Evolutionary conservation across 2,888 invertebrate species (phyloP).

Genomic region (Pyrrhosoma nymphula): DNA sequence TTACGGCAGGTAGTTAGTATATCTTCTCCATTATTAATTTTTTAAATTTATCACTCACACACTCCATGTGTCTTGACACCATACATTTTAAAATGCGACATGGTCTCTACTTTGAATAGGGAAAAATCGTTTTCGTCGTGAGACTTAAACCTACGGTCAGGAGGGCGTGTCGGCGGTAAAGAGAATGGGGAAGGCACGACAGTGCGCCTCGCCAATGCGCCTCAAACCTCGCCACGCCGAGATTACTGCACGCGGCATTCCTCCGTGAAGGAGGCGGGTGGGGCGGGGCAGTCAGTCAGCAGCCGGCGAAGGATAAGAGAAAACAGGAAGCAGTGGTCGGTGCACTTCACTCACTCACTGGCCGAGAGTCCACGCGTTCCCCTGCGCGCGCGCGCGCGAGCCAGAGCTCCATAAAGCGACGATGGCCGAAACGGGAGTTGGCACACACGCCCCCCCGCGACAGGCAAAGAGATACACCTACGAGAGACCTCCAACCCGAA

Average conservation of each 20-base stretch:
- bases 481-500: background rate
- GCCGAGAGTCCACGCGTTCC: constrained; percentile 25
- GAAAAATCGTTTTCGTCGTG: no score
- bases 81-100: no score
- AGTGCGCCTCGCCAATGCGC: background rate
- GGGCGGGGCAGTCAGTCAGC: constrained; percentile 5
- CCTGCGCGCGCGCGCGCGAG: background rate
- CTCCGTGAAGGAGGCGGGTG: constrained; percentile 70
- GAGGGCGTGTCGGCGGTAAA: background rate
- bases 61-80: no score
- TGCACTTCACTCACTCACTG: background rate
- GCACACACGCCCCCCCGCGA: background rate
- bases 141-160: background rate
- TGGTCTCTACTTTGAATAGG: no score
- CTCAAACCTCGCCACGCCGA: background rate
- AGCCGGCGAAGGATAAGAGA: constrained; percentile 68
- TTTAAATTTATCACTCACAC: no score
- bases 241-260: constrained; percentile 39
- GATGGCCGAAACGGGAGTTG: constrained; percentile 3
- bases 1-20: no score
- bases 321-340: constrained; percentile 26
- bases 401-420: background rate
- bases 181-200: background rate
- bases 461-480: background rate
- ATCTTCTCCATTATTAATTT: no score